Evolutionary conservation across 2,888 invertebrate species (phyloP), one percentile per base, ranked within the genome.

Genomic region (Zhuqinia jingwanae): DNA sequence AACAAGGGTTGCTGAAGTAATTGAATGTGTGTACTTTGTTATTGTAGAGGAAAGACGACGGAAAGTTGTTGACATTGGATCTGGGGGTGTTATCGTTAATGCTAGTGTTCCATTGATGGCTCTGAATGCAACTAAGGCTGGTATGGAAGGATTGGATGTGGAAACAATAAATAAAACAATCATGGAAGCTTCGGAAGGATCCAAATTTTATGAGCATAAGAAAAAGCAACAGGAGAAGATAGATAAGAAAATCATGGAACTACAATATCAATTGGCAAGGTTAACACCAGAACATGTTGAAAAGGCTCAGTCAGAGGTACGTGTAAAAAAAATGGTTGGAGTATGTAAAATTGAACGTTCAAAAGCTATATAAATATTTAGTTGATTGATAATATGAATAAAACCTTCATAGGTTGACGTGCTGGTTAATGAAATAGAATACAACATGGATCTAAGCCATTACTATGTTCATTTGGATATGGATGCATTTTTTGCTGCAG

Each of bases 401-500:
- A n/a, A n/a, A n/a, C n/a, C 15, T 73, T 86, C 89, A 27, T 90
- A 94, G 94, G 93, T 93, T 91, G 93, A 93, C 87, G 88, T 89
- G 27, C 84, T 93, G 27, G 90, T 93, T 42, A 90, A 89, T 45
- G 90, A 91, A 22, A 91, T 94, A 77, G 93, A 94, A 89, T 68
- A 88, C 10, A 85, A 88, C 8, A 91, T 94, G 80, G 93, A 94
- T 90, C 91, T 94, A 56, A 92, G 91, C 83, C 92, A 92, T 22
- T 92, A 92, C 3, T 93, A 94, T 73, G 94, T 94, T 5, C 94
- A 94, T 90, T 92, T 95, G 58, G 94, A 95, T 91, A 94, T 95
- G 94, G 95, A 95, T 91, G 94, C 94, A 0, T 95, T 94, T 91
- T 94, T 93, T 91, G 94, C 94, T 25, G 93, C 94, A 27, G 94